These are phyloP conservation scores for Oryzias sinensis DNA, from an alignment of 2,797 vertebrate genomes.

Conservation along the genomic window DNA sequence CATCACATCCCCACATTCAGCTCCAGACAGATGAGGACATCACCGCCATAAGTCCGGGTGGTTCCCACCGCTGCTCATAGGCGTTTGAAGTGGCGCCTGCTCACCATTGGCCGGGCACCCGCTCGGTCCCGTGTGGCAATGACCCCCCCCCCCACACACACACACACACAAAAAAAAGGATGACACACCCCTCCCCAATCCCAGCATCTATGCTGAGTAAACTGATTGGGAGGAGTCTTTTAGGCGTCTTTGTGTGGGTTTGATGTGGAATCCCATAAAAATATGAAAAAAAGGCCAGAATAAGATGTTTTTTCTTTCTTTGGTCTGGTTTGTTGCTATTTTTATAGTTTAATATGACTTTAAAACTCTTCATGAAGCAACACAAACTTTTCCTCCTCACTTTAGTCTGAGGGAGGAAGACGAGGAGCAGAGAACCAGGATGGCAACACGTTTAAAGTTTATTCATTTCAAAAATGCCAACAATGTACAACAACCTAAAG, in stretches of 20 bases:
- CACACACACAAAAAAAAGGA: no score
- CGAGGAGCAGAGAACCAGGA: no score
- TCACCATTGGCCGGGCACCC: conserved; percentile 39
- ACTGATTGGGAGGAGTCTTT: conserved; percentile 16
- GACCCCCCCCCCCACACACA: conserved; percentile 64
- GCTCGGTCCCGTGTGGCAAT: conserved; percentile 54
- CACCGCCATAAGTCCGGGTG: conserved; percentile 73
- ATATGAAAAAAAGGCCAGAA: background rate
- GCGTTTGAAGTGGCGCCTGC: conserved; percentile 64
- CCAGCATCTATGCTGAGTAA: conserved; percentile 29
- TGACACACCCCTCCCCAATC: conserved; percentile 52
- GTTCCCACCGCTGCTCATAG: conserved; percentile 55
- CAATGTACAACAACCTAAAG: no score
- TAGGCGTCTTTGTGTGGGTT: conserved; percentile 15
- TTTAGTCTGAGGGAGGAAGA: no score
- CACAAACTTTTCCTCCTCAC: no score
- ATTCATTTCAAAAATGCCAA: no score
- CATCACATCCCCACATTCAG: conserved; percentile 28
- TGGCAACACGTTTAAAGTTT: no score
- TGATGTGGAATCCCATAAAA: conserved; percentile 11
- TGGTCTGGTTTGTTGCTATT: no score
- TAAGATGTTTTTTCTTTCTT: no score
- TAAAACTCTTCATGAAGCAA: no score
- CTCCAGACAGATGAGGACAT: conserved; percentile 28
- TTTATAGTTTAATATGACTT: no score